phyloP scores from a whole-genome alignment of 2,888 invertebrate genomes.

The Corythucha ciliata region DNA sequence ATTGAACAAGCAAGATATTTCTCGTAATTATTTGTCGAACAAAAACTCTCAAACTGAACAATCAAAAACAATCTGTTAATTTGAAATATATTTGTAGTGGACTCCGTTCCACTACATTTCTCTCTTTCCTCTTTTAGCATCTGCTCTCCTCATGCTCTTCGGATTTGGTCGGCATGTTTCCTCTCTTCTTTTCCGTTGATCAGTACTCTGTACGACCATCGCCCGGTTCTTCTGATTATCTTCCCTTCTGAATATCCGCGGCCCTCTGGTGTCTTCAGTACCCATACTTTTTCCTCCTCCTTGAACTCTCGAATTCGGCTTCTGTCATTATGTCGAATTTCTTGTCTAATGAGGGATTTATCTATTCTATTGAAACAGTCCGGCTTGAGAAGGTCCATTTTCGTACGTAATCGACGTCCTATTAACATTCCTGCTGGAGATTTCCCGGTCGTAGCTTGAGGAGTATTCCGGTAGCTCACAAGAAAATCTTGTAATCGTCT shows the following conservation, averaged over 20 bases:
- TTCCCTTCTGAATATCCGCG: conserved; percentile 1
- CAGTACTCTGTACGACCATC: conserved; percentile 4
- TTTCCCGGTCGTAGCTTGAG: conserved; percentile 29
- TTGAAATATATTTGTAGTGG: too few relatives aligned
- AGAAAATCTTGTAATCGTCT: conserved; percentile 25
- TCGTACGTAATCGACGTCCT: conserved; percentile 29
- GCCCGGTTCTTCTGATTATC: neutral
- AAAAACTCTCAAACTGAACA: too few relatives aligned
- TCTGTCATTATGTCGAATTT: neutral
- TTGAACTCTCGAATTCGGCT: neutral
- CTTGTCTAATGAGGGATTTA: neutral
- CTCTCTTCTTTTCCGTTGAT: conserved; percentile 3
- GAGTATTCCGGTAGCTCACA: conserved; percentile 22
- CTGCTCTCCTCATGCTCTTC: too few relatives aligned
- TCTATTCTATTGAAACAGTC: neutral
- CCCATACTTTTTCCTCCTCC: conserved; percentile 2
- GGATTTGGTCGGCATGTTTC: conserved; percentile 18
- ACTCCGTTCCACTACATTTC: too few relatives aligned
- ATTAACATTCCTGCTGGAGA: conserved; percentile 33
- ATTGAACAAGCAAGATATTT: too few relatives aligned
- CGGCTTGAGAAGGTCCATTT: conserved; percentile 28
- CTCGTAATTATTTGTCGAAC: too few relatives aligned
- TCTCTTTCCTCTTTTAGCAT: too few relatives aligned
- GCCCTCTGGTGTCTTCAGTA: neutral
- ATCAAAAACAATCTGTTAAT: too few relatives aligned